These are phyloP conservation scores for Haliclona indistincta DNA, from an alignment of 37 sponge, comb jelly and placozoan species.

Conservation along the genomic window DNA sequence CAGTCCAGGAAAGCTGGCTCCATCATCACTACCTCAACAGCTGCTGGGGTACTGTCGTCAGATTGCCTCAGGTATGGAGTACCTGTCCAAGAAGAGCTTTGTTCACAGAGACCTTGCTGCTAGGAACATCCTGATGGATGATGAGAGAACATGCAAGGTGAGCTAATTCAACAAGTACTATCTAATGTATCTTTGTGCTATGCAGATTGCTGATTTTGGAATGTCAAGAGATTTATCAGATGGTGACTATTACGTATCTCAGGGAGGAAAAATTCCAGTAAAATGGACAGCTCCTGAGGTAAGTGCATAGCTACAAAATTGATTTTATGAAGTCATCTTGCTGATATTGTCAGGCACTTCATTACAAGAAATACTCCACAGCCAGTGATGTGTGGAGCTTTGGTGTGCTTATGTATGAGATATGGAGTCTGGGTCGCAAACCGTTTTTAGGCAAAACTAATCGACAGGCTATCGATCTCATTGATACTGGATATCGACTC, in stretches of 20 bases:
- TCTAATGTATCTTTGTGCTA: not conserved
- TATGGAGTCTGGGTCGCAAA: slow-evolving; percentile 12
- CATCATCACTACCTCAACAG: not conserved
- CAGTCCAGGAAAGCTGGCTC: slow-evolving; percentile 6
- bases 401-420: slow-evolving; percentile 5
- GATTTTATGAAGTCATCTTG: too few relatives aligned
- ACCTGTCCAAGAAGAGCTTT: slow-evolving; percentile 51
- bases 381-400: slow-evolving; percentile 16
- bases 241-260: slow-evolving; percentile 37
- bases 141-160: slow-evolving; percentile 62
- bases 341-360: slow-evolving; percentile 1
- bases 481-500: slow-evolving; percentile 13
- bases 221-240: slow-evolving; percentile 50
- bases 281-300: slow-evolving; percentile 81
- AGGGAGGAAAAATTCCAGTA: slow-evolving; percentile 41
- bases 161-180: not conserved
- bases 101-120: slow-evolving; percentile 78
- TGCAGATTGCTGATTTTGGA: slow-evolving; percentile 72
- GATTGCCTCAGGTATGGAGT: slow-evolving; percentile 64
- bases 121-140: slow-evolving; percentile 66
- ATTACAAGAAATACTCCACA: not conserved
- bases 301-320: too few relatives aligned
- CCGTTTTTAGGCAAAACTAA: not conserved
- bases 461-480: slow-evolving; percentile 1
- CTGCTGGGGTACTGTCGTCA: slow-evolving; percentile 48